Evolutionary conservation across 2,113 vertebrate species (phyloP), one percentile per base, ranked within the genome.

Genomic region (Collichthys lucidus): DNA sequence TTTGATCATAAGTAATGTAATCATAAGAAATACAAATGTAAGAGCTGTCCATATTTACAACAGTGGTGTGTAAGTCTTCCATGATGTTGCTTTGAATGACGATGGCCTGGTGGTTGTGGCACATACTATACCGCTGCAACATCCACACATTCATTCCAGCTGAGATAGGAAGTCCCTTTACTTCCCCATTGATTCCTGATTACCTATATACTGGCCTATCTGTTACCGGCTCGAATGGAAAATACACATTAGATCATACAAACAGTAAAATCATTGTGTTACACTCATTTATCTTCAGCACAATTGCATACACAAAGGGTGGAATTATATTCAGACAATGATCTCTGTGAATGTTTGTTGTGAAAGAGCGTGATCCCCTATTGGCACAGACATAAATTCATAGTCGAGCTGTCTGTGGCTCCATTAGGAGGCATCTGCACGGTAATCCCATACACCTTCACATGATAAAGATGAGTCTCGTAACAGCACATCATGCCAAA

Each of bases 361-460:
- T 67, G 50, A 64, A 20, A 62, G 31, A 47, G 83, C 22, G 63
- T 57, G 73, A 81, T 29, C 57, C 77, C 31, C 62, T 40, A 12
- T 75, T 72, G 64, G 63, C 31, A 64, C 40, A 26, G 72, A 77
- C 64, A 52, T 2, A 66, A 71, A 85, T 77, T 63, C 61, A 82
- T 62, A 70, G 22, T 15, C 44, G 55, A 72, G 76, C 82, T 57
- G 79, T 40, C 74, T 53, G 64, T 0, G 19, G 63, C 64, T 80
- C 73, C 77, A 83, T 90, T 83, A 88, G 62, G 74, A 87, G 67
- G 73, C 83, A 83, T 84, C 87, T 84, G 84, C 62, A 61, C 40
- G 2, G 44, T 70, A 88, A 91, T 86, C 74, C 84, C 52, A 49
- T 11, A 60, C 84, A 82, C 86, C 77, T 78, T 88, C 72, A 69